Evolutionary conservation across 2,113 vertebrate species (phyloP), one percentile per base, ranked within the genome.

Genomic region (Onychorhynchus coronatus): DNA sequence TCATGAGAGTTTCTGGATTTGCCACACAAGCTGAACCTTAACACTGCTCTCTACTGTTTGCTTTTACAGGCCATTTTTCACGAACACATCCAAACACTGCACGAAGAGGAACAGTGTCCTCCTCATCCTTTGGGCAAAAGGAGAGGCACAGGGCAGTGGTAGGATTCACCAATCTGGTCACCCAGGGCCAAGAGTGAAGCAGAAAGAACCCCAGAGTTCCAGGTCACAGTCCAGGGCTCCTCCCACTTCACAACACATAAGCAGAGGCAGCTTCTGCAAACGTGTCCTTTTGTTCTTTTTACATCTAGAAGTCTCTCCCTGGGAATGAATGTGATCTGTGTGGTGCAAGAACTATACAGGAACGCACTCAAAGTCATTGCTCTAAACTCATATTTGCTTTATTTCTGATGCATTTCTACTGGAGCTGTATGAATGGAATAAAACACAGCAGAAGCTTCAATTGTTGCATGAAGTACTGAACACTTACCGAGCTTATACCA

Each of bases 401-500:
- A 52, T 81, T 96, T 74, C 42, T 67, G 19, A 56, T 53, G 19
- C 70, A 75, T 46, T 86, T 81, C 68, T 80, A 31, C 24, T 35
- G 30, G 5, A 61, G 21, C 56, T 72, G 0, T 27, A 59, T 65
- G 18, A 63, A 58, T 24, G 33, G 42, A 91, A 88, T 42, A 84
- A 91, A 87, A 74, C n/a, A 28, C 44, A 68, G n/a, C 14, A 66
- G 22, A 79, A 89, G 21, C 33, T 66, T 81, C 49, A 85, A 30
- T 39, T 73, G 82, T 41, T 85, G 22, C 70, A 88, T 37, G 33
- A 90, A 91, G 35, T 67, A 78, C 19, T 12, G 8, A 85, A 93
- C 73, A 99, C 99, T 99, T 98, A 99, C 99, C 96, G 98, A 98
- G 95, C 99, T 99, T 97, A 99, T 99, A 97, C 99, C 99, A 44